Conservation (phyloP, 37 sponge, comb jelly and placozoan genomes). For the Cladorhizidae sp. region DNA sequence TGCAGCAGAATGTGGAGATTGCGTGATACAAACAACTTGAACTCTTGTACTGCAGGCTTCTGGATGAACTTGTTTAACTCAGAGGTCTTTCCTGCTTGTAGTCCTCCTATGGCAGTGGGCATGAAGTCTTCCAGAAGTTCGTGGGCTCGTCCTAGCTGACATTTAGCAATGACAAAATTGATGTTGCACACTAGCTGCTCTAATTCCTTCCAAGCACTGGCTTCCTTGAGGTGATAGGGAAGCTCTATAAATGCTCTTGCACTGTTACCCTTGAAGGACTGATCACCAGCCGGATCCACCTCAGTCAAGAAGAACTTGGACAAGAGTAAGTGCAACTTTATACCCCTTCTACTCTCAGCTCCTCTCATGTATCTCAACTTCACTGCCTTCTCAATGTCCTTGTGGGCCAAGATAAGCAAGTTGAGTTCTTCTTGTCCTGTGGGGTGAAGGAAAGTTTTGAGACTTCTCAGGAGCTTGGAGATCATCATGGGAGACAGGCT, state of each 20-base stretch:
- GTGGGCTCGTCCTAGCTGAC: slow-evolving; percentile 69
- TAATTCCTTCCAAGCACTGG: slow-evolving; percentile 71
- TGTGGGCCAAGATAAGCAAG: slow-evolving; percentile 66
- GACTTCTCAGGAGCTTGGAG: slow-evolving; percentile 64
- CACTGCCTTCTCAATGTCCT: slow-evolving; percentile 81
- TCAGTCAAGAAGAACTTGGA: slow-evolving; percentile 63
- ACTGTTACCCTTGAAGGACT: slow-evolving; percentile 66
- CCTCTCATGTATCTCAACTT: slow-evolving; percentile 73
- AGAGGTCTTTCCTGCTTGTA: slow-evolving; percentile 44
- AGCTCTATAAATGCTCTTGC: slow-evolving; percentile 85
- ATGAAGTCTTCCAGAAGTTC: slow-evolving; percentile 85
- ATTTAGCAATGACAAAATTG: slow-evolving; percentile 76
- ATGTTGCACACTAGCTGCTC: slow-evolving; percentile 72
- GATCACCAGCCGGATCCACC: slow-evolving; percentile 75
- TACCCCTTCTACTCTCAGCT: slow-evolving; percentile 53
- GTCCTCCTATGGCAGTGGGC: slow-evolving; percentile 17
- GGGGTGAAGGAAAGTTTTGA: slow-evolving; percentile 80
- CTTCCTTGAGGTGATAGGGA: slow-evolving; percentile 78
- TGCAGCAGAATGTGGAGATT: slow-evolving; percentile 75
- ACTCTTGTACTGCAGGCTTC: slow-evolving; percentile 53
- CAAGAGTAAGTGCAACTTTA: slow-evolving; percentile 56
- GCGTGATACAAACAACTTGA: slow-evolving; percentile 81
- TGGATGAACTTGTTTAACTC: slow-evolving; percentile 63
- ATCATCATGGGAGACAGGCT: slow-evolving; percentile 63
- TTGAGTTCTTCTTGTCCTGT: slow-evolving; percentile 49